phyloP scores from a whole-genome alignment of 2,797 vertebrate genomes.

The Muscicapa striata region DNA sequence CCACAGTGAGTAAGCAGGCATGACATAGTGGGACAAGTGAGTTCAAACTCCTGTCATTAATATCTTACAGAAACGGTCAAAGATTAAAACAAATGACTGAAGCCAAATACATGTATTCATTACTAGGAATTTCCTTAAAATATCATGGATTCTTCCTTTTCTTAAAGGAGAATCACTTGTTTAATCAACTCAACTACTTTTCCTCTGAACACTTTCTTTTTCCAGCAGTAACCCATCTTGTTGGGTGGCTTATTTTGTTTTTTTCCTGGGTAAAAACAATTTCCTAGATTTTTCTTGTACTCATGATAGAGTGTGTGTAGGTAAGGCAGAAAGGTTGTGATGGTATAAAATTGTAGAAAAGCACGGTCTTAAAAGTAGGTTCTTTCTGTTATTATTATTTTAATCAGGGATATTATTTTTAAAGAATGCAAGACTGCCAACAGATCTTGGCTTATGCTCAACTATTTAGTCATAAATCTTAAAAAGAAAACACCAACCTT shows the following conservation, averaged over 20 bases:
- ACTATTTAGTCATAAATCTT: neutral
- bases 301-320: neutral
- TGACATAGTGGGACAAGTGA: neutral
- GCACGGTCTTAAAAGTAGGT: neutral
- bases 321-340: neutral
- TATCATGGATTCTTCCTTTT: neutral
- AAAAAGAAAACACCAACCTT: neutral
- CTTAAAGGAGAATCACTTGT: conserved; percentile 22
- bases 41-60: conserved; percentile 17
- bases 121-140: neutral
- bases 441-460: neutral
- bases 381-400: neutral
- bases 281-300: neutral
- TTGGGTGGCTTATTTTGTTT: neutral
- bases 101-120: neutral
- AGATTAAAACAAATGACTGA: conserved; percentile 4
- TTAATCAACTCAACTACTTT: neutral
- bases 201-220: neutral
- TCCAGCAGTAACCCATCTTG: neutral
- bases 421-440: neutral
- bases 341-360: neutral
- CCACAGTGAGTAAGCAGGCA: neutral
- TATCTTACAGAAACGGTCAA: neutral
- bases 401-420: neutral
- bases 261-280: neutral